Evolutionary conservation across 2,888 invertebrate genomes (phyloP).

Genomic region (Ectemnius lituratus): DNA sequence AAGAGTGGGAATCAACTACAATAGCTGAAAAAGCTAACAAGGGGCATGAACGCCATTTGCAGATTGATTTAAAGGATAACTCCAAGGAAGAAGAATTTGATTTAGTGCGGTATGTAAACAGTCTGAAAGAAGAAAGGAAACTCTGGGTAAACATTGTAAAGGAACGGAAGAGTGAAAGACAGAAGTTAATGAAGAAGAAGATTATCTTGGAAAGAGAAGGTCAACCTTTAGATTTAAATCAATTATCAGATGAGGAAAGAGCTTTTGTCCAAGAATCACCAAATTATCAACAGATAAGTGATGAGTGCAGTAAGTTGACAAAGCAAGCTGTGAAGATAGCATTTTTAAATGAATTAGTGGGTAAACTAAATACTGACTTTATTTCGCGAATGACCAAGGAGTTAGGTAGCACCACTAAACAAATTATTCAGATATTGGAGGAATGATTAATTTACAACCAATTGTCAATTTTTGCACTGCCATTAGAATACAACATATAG

Average conservation of each 20-base stretch:
- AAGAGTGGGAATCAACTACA: too few relatives aligned
- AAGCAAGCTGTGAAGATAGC: slow-evolving; percentile 43
- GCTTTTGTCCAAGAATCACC: slow-evolving; percentile 58
- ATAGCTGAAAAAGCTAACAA: background rate
- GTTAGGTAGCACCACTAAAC: slow-evolving; percentile 38
- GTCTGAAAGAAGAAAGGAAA: slow-evolving; percentile 61
- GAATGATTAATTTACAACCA: background rate
- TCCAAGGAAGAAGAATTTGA: slow-evolving; percentile 49
- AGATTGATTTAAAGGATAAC: background rate
- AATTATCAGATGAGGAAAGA: slow-evolving; percentile 58
- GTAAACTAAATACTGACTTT: slow-evolving; percentile 50
- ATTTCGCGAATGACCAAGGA: slow-evolving; percentile 48
- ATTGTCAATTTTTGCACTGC: background rate
- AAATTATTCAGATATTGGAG: slow-evolving; percentile 43
- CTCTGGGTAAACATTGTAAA: slow-evolving; percentile 61
- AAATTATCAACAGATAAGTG: slow-evolving; percentile 58
- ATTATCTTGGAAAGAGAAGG: slow-evolving; percentile 33
- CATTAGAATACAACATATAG: too few relatives aligned
- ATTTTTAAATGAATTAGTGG: slow-evolving; percentile 35
- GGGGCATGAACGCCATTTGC: background rate
- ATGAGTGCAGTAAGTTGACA: slow-evolving; percentile 51
- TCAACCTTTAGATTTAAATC: slow-evolving; percentile 53
- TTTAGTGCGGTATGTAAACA: slow-evolving; percentile 60
- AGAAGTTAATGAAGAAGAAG: slow-evolving; percentile 37
- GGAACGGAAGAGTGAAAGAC: slow-evolving; percentile 51